These are phyloP conservation scores for Pseudococcus longispinus DNA, from an alignment of 2,888 invertebrate species.

Conservation along the genomic window DNA sequence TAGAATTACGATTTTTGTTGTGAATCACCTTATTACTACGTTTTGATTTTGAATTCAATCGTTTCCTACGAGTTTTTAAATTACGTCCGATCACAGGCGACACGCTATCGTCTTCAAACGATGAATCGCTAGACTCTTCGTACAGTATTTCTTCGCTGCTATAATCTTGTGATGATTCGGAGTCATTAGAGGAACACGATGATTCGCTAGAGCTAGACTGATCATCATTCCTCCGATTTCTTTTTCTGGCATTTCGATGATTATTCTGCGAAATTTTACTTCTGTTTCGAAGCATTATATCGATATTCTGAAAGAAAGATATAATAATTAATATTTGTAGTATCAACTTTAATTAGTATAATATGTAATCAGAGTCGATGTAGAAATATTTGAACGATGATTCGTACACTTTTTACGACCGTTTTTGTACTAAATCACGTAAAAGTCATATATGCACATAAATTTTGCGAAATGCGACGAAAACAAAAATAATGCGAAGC, in stretches of 20 bases:
- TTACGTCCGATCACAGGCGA: conserved; percentile 10
- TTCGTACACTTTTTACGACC: not conserved
- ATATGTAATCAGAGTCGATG: not conserved
- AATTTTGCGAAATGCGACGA: not conserved
- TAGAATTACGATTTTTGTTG: not conserved
- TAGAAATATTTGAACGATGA: not conserved
- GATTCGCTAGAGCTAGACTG: not conserved
- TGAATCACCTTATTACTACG: conserved; percentile 13
- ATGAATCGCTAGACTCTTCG: not conserved
- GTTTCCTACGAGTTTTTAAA: not conserved
- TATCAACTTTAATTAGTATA: not conserved
- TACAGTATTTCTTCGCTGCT: not conserved
- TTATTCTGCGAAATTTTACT: conserved; percentile 9
- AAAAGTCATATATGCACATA: not conserved
- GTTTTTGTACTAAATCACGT: not conserved
- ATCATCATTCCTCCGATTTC: not conserved
- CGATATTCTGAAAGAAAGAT: not conserved
- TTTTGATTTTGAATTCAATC: conserved; percentile 33
- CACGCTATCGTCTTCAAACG: not conserved
- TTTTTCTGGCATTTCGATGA: conserved; percentile 4
- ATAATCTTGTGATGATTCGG: not conserved
- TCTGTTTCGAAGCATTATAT: conserved; percentile 53
- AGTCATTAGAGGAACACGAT: not conserved
- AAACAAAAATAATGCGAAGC: not conserved
- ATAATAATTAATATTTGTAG: not conserved